phyloP scores from a whole-genome alignment of 2,888 invertebrate species.

The Sesia apiformis region DNA sequence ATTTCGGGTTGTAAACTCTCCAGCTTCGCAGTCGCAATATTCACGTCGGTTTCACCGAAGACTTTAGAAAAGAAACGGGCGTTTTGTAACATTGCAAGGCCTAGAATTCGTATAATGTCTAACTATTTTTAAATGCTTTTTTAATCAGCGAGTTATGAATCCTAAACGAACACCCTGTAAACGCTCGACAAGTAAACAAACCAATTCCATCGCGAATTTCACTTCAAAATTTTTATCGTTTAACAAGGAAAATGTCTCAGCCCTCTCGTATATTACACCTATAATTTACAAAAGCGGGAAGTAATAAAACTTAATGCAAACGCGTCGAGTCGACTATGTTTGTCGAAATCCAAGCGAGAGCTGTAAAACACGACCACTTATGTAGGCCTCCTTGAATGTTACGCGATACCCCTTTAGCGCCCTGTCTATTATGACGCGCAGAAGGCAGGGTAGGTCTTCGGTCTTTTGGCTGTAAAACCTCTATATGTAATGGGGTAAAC shows the following conservation, averaged over 20 bases:
- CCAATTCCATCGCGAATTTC: constrained; percentile 24
- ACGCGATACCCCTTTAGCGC: constrained; percentile 11
- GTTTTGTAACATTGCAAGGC: too few species aligned
- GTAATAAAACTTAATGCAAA: constrained; percentile 69
- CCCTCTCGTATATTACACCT: constrained; percentile 45
- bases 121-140: neutral
- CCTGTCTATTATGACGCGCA: constrained; percentile 14
- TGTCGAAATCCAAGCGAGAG: constrained; percentile 49
- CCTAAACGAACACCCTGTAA: neutral
- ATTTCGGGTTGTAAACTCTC: too few species aligned
- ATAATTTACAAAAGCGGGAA: constrained; percentile 62
- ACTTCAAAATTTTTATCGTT: constrained; percentile 43
- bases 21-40: too few species aligned
- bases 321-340: constrained; percentile 51
- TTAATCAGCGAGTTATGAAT: neutral
- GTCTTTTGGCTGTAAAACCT: constrained; percentile 33
- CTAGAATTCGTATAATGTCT: too few species aligned
- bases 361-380: constrained; percentile 36
- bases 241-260: constrained; percentile 41
- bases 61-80: too few species aligned
- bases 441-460: constrained; percentile 22
- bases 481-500: constrained; percentile 58
- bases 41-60: too few species aligned
- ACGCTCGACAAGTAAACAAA: constrained; percentile 25
- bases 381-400: constrained; percentile 21